Evolutionary conservation across 1,140 invertebrate species (phyloP).

Genomic region (Dreissena polymorpha): DNA sequence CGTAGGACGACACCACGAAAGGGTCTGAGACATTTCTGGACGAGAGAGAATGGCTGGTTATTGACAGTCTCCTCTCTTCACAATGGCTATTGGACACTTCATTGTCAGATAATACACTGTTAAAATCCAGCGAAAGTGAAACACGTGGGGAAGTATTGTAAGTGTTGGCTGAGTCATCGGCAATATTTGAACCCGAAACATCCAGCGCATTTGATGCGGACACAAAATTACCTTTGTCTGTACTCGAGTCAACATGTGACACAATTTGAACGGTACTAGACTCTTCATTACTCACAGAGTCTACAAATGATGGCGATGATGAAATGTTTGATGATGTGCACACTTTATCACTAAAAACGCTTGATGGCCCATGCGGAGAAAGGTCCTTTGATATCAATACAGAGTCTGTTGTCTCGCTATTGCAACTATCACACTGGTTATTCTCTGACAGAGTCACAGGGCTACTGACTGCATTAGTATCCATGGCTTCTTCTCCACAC

Average conservation of each 20-base stretch:
- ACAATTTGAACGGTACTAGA: conserved; percentile 12
- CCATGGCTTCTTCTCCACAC: neutral
- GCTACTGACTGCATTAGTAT: neutral
- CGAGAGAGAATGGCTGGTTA: neutral
- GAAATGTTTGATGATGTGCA: conserved; percentile 35
- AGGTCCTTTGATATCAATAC: neutral
- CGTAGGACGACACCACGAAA: conserved; percentile 37
- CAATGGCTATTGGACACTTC: conserved; percentile 34
- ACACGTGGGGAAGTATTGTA: neutral
- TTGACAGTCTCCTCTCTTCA: conserved; percentile 17
- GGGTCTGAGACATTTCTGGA: conserved; percentile 26
- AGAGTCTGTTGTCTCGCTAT: conserved; percentile 44
- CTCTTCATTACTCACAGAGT: conserved; percentile 16
- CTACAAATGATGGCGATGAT: conserved; percentile 10
- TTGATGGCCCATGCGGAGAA: conserved; percentile 30
- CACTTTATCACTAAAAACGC: conserved; percentile 19
- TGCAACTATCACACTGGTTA: conserved; percentile 54
- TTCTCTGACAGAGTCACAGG: neutral
- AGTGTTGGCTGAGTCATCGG: neutral
- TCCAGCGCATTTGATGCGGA: conserved; percentile 32
- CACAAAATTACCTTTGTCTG: conserved; percentile 20
- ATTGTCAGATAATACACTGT: conserved; percentile 12
- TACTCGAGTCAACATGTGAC: conserved; percentile 43
- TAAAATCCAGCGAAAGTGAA: neutral
- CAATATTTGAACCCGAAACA: neutral